Evolutionary conservation across 2,797 vertebrate species (phyloP), one percentile per base, ranked within the genome.

Genomic region (Dicrostonyx torquatus): DNA sequence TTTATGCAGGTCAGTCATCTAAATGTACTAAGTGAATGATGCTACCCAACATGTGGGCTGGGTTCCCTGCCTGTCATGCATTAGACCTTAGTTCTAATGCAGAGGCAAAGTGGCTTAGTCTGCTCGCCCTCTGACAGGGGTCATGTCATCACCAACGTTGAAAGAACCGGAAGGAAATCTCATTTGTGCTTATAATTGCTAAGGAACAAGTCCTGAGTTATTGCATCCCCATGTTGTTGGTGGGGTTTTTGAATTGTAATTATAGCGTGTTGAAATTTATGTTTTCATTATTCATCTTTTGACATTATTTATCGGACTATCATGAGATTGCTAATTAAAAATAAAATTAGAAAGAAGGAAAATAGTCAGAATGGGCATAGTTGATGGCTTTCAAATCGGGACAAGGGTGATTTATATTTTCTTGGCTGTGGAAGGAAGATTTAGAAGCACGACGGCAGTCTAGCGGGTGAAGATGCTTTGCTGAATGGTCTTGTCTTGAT

Each of bases 211-310:
- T 53, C 83, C 60, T 80, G 82, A 94, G 91, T 94, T 93, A 93
- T 60, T 75, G 37, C 3, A 80, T 64, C 94, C 95, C 62, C 58
- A 68, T 93, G 53, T 24, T 60, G 22, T 20, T 58, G 53, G 26
- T 24, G 2, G 77, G 77, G n/a, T 68, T 91, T 94, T 91, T 77
- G 45, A 89, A 84, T 92, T 79, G 24, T 90, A 94, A 92, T 96
- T 94, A 95, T 83, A 93, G 66, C 18, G 68, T 68, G 80, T 88
- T 94, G 86, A 87, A 91, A 87, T 94, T 92, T 95, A 89, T 64
- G 88, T 94, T 97, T 96, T 92, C 64, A 89, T 97, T 82, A 86
- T 83, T 97, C 72, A 89, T 96, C 85, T 88, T 95, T 95, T 70
- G 88, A 90, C 68, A 73, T 95, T 89, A 89, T 93, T 94, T 96